Base-by-base conservation (phyloP, 2,888 invertebrate species). In the Meloe dianella region DNA sequence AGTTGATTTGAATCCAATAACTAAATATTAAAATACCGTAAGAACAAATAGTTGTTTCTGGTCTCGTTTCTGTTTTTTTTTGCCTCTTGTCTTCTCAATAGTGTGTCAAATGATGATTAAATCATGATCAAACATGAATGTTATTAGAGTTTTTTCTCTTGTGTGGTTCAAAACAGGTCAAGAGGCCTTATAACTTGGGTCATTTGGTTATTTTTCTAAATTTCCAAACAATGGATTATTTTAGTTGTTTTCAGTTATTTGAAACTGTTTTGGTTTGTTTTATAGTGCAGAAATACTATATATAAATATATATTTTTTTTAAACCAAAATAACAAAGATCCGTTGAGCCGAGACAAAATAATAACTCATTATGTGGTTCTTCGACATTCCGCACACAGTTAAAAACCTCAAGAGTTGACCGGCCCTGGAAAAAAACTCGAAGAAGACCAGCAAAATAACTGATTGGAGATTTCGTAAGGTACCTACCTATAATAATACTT, bases 281-380 rank as follows among this genome's bases (percentile, higher is more conserved):
- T 20, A 17, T 7, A 10, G 20, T 47, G 47, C 47, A 20, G 7
- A 35, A 35, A n/a, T n/a, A n/a, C n/a, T n/a, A n/a, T n/a, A n/a
- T n/a, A n/a, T n/a, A n/a, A 47, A 47, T 9, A 20, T 8, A 2
- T 3, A 2, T 9, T 6, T 7, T 17, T 7, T 5, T 8, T 20
- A 20, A 47, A 20, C n/a, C n/a, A 7, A 47, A 47, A 47, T 3
- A 47, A 47, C 47, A 20, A 20, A 47, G 29, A 27, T 22, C 51
- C 58, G 54, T 35, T 56, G 59, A 29, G 59, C 12, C 59, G 59
- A 59, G 59, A 59, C 59, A 59, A 59, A 59, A 59, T 59, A 41
- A 41, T 41, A 27, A 47, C 47, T 47, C 47, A 47, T 47, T 47
- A 47, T 24, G 54, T 30, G 54, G 54, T 32, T 30, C 29, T 35